Evolutionary conservation across 2,113 vertebrate genomes (phyloP).

Genomic region (Actinemys pallida): DNA sequence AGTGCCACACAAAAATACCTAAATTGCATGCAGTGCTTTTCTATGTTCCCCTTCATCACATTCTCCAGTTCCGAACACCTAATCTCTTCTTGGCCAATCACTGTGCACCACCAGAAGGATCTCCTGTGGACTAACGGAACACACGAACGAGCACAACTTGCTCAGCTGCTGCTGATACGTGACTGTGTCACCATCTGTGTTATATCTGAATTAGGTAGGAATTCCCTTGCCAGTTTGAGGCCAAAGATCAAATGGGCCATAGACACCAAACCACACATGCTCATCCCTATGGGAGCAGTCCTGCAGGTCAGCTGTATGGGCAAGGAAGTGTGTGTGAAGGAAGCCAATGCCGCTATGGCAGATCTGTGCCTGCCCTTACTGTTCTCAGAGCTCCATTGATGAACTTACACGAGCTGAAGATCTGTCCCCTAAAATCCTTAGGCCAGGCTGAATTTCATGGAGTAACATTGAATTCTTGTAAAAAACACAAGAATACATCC

Average conservation of each 20-base stretch:
- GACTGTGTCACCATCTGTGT: background rate
- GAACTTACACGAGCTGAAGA: background rate
- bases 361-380: background rate
- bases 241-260: background rate
- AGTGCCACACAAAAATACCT: background rate
- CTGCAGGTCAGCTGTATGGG: background rate
- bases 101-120: background rate
- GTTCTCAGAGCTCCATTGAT: background rate
- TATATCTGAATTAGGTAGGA: background rate
- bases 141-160: background rate
- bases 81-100: background rate
- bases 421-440: background rate
- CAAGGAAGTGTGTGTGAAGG: background rate
- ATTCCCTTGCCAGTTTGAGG: background rate
- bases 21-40: background rate
- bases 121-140: background rate
- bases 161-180: background rate
- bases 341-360: background rate
- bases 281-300: no score
- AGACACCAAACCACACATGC: background rate
- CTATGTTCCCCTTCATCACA: accelerated
- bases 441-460: background rate
- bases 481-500: background rate
- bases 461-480: background rate
- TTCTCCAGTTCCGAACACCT: background rate